A percentile compares a stretch with the other conserved stretches of the same genome.
These are phyloP conservation scores for Dromiciops gliroides DNA, from an alignment of 2,113 vertebrate genomes.

Conservation along the genomic window DNA sequence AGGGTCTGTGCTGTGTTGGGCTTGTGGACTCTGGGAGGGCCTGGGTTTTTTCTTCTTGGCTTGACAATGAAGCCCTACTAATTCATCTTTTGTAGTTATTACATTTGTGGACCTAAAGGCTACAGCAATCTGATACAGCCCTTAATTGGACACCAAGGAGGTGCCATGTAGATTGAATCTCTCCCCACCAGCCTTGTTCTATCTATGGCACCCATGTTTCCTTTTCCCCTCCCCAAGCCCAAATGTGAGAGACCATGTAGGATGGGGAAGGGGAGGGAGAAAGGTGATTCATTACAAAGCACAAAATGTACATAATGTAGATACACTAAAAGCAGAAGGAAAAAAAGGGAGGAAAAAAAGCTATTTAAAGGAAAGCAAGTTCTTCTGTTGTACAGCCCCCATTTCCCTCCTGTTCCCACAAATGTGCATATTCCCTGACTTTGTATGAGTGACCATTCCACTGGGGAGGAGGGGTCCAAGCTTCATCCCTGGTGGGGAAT, in stretches of 20 bases:
- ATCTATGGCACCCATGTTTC: background rate
- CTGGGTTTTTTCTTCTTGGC: background rate
- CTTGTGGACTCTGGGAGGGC: background rate
- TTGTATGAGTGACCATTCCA: background rate
- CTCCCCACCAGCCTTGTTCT: background rate
- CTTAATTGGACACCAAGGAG: background rate
- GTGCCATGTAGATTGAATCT: background rate
- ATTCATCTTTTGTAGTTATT: background rate
- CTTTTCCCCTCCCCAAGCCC: background rate
- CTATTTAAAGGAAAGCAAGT: slow-evolving; percentile 69
- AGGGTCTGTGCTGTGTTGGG: background rate
- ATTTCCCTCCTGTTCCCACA: background rate
- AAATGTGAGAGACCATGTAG: background rate
- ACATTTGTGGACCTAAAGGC: background rate
- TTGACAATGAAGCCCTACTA: background rate
- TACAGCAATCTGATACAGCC: background rate
- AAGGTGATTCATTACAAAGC: slow-evolving; percentile 69
- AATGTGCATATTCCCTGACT: background rate
- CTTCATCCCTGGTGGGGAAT: background rate
- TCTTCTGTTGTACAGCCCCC: slow-evolving; percentile 20
- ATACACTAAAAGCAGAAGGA: slow-evolving; percentile 61
- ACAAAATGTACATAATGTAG: slow-evolving; percentile 82
- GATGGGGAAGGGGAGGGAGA: background rate
- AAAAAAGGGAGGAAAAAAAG: background rate
- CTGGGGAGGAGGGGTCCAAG: background rate